Percentiles rank a stretch among this genome's conserved stretches.
Conservation (phyloP, 2,113 vertebrate species). For the Gopherus flavomarginatus region DNA sequence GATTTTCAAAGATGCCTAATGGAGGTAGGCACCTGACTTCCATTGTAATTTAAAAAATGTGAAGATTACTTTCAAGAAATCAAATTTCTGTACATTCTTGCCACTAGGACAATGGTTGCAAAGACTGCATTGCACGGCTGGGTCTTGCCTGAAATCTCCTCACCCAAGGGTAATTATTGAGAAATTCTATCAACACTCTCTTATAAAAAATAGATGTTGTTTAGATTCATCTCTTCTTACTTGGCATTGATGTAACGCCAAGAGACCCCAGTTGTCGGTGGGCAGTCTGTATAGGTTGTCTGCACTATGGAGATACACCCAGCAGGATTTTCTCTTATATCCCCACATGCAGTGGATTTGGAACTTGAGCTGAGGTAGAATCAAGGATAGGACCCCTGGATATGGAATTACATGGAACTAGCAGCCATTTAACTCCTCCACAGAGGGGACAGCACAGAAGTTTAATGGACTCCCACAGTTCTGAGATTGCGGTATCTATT, state of each 20-base stretch:
- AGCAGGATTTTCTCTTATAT: background rate
- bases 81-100: background rate
- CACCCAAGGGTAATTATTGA: background rate
- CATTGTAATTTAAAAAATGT: accelerated
- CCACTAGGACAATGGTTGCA: background rate
- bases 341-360: background rate
- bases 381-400: background rate
- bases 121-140: background rate
- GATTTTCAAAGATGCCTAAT: background rate
- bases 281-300: background rate
- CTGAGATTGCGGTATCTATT: background rate
- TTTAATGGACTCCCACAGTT: background rate
- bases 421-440: background rate
- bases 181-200: background rate
- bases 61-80: background rate
- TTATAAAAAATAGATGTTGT: background rate
- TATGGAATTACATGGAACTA: background rate
- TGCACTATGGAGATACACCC: background rate
- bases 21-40: background rate
- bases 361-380: background rate
- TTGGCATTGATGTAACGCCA: too few species aligned
- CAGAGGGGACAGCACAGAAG: background rate
- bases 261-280: too few species aligned
- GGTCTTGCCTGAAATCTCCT: background rate
- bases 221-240: background rate